A percentile compares a stretch with the other conserved stretches of the same genome.
phyloP scores from a whole-genome alignment of 2,888 invertebrate species.

The Erynnis tages region DNA sequence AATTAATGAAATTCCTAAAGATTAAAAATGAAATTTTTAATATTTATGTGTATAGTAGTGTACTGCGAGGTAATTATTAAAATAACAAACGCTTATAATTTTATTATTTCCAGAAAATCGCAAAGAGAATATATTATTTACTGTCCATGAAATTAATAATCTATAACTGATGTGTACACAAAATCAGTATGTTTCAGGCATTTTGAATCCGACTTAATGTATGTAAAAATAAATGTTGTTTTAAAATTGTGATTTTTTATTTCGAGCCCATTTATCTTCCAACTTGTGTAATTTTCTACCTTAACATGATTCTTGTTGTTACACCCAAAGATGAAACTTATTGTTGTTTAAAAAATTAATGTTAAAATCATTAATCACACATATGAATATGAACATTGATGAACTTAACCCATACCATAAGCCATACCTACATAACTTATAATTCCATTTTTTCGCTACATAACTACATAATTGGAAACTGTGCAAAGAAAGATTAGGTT shows the following conservation, averaged over 20 bases:
- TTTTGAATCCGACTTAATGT: slow-evolving; percentile 82
- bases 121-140: slow-evolving; percentile 70
- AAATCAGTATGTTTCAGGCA: slow-evolving; percentile 79
- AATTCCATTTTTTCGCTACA: too few relatives aligned
- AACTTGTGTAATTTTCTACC: too few relatives aligned
- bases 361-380: too few relatives aligned
- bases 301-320: too few relatives aligned
- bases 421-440: too few relatives aligned
- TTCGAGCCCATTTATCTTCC: slow-evolving; percentile 30
- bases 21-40: slow-evolving; percentile 74
- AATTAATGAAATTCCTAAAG: slow-evolving; percentile 77
- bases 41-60: slow-evolving; percentile 75
- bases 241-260: slow-evolving; percentile 75
- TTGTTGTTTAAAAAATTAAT: too few relatives aligned
- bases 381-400: too few relatives aligned
- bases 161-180: slow-evolving; percentile 78
- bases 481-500: too few relatives aligned
- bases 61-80: slow-evolving; percentile 65
- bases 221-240: slow-evolving; percentile 82
- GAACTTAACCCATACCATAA: too few relatives aligned
- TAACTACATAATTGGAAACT: too few relatives aligned
- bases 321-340: too few relatives aligned
- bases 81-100: slow-evolving; percentile 65
- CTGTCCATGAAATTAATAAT: slow-evolving; percentile 74
- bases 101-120: slow-evolving; percentile 60